Conservation (phyloP, 2,113 vertebrate species). For the Panurus biarmicus region DNA sequence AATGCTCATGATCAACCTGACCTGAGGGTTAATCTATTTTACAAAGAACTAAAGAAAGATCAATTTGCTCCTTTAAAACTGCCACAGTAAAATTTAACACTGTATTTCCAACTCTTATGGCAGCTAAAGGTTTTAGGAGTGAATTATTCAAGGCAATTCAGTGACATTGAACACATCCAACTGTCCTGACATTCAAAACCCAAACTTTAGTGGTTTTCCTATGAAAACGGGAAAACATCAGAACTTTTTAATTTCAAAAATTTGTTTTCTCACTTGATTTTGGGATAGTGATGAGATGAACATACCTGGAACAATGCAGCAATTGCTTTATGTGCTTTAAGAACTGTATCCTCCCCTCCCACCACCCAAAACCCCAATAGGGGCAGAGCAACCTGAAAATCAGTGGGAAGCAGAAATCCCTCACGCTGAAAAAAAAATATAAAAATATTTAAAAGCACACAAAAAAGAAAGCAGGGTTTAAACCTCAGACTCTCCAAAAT, state of each 20-base stretch:
- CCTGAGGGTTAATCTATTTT: background rate
- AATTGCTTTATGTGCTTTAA: background rate
- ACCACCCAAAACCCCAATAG: background rate
- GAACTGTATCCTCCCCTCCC: accelerated
- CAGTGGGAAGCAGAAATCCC: background rate
- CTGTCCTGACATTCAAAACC: background rate
- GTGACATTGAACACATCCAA: background rate
- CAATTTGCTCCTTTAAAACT: background rate
- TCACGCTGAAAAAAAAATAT: accelerated
- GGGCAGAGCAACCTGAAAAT: background rate
- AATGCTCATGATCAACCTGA: background rate
- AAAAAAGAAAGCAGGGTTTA: background rate
- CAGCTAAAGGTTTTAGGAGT: background rate
- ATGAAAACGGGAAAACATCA: accelerated
- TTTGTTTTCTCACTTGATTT: background rate
- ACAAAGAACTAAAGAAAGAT: background rate
- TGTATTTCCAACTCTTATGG: background rate
- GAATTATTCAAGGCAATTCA: background rate
- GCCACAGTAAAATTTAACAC: background rate
- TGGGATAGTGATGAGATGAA: accelerated
- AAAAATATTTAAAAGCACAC: accelerated
- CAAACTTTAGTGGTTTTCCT: background rate
- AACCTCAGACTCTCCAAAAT: background rate
- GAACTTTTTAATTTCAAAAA: background rate
- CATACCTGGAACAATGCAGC: background rate